phyloP scores from a whole-genome alignment of 2,888 invertebrate genomes.

The Monoplex corrugatus region DNA sequence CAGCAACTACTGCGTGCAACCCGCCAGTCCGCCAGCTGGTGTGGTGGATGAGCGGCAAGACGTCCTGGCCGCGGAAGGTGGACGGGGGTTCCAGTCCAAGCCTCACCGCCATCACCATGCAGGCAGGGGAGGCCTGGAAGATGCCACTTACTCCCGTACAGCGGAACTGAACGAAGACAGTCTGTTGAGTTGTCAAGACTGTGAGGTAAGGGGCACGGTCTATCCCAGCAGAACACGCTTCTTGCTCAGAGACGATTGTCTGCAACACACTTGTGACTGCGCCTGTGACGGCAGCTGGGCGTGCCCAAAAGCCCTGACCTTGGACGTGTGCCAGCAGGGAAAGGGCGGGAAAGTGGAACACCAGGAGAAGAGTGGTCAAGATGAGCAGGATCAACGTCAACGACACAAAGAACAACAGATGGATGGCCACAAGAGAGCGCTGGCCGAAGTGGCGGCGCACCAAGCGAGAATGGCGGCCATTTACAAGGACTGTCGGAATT shows the following conservation, averaged over 20 bases:
- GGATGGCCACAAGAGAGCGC: slow-evolving; percentile 8
- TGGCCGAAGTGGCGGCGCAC: slow-evolving; percentile 54
- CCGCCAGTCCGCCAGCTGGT: slow-evolving; percentile 2
- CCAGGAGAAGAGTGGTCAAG: not conserved
- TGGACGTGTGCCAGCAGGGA: slow-evolving; percentile 57
- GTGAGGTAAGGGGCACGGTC: slow-evolving; percentile 52
- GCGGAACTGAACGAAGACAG: not conserved
- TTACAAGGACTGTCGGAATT: slow-evolving; percentile 26
- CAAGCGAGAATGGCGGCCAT: slow-evolving; percentile 41
- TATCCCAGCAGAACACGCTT: slow-evolving; percentile 63
- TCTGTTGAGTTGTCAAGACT: slow-evolving; percentile 49
- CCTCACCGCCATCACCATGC: not conserved
- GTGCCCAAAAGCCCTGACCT: slow-evolving; percentile 64
- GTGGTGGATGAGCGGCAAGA: slow-evolving; percentile 24
- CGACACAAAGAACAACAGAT: not conserved
- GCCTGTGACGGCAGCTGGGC: slow-evolving; percentile 70
- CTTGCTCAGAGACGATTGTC: slow-evolving; percentile 65
- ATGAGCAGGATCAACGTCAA: not conserved
- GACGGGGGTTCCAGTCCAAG: too few species aligned
- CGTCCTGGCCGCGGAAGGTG: slow-evolving; percentile 24
- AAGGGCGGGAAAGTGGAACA: not conserved
- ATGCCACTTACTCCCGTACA: not conserved
- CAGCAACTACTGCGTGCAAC: slow-evolving; percentile 54
- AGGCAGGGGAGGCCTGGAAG: not conserved
- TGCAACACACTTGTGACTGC: slow-evolving; percentile 67